Base-by-base conservation (phyloP, 2,113 vertebrate species). In the Brachionichthys hirsutus region DNA sequence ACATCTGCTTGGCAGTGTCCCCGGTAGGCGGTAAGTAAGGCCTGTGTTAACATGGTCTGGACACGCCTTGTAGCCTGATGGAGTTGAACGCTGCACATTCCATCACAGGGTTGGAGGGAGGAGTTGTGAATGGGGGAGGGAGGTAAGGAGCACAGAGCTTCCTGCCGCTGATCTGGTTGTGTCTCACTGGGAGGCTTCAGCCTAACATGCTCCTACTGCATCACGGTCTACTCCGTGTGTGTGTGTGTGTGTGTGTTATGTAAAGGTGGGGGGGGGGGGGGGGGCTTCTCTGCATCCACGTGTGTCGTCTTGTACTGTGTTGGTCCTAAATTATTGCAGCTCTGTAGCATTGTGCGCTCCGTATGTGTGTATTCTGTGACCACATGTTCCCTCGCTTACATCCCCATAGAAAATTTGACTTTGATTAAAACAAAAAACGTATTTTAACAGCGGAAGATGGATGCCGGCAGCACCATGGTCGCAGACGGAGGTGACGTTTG, bases 31-130 rank as follows among this genome's bases (percentile, higher is more conserved):
- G 24, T 30, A 30, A 1, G 30, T 64, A 67, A 66, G 69, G 73
- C 81, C 34, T 84, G 85, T 83, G 62, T 75, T 81, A 82, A 82
- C 82, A 83, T 53, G 71, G 74, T 71, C 41, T 67, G 57, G 73
- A 72, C 81, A 74, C 44, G 78, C 74, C 79, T 82, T 10, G 17
- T 38, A 72, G 81, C 69, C 30, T 3, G 10, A 9, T 56, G 3
- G 41, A 68, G 56, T 74, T 46, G 24, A 78, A 83, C 78, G 57
- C 70, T 73, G 62, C 55, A 78, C 85, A 88, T 88, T 87, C 87
- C 85, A 48, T 52, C 49, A 75, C 65, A 76, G 60, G 55, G 51
- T 70, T 36, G 19, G 24, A 50, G 68, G 57, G 62, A 75, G 54
- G 66, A 58, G 47, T 51, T 62, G 50, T 12, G 24, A 22, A 19